Evolutionary conservation across 2,797 vertebrate species (phyloP).

Genomic region (Arnoldichthys spilopterus): DNA sequence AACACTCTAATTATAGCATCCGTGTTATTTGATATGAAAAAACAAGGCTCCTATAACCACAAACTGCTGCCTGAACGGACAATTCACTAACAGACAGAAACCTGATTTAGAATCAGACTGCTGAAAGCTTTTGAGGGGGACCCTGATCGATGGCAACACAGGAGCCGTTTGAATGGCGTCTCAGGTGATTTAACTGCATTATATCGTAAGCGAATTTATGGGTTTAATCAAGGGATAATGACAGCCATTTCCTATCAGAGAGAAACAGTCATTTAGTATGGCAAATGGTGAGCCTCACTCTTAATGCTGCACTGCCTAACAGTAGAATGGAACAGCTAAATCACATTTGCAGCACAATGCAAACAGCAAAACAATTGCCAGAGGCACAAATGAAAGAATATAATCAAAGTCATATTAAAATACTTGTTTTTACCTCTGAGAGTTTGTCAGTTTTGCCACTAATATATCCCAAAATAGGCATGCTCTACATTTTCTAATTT

Average conservation of each 20-base stretch:
- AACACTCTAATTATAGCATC: slow-evolving; percentile 59
- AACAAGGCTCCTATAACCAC: slow-evolving; percentile 43
- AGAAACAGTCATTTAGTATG: slow-evolving; percentile 14
- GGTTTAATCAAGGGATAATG: slow-evolving; percentile 50
- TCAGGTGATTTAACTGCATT: slow-evolving; percentile 43
- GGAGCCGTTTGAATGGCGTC: slow-evolving; percentile 30
- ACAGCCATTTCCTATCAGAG: slow-evolving; percentile 40
- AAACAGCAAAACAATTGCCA: background rate
- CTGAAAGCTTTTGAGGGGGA: slow-evolving; percentile 18
- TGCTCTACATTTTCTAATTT: no score
- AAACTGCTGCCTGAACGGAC: slow-evolving; percentile 41
- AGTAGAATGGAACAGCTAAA: slow-evolving; percentile 9
- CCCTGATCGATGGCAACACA: slow-evolving; percentile 36
- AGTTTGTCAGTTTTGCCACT: no score
- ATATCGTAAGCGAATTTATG: slow-evolving; percentile 54
- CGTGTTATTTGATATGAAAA: slow-evolving; percentile 45
- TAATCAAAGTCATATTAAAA: no score
- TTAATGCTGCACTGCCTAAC: background rate
- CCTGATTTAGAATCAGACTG: slow-evolving; percentile 30
- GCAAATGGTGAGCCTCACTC: slow-evolving; percentile 1
- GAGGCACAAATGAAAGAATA: background rate
- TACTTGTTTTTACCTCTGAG: no score
- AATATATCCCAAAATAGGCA: no score
- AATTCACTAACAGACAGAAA: slow-evolving; percentile 10
- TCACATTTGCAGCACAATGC: background rate